A percentile compares a stretch with the other conserved stretches of the same genome.
These are phyloP conservation scores for Seira musarum DNA, from an alignment of 2,888 invertebrate species.

Conservation along the genomic window DNA sequence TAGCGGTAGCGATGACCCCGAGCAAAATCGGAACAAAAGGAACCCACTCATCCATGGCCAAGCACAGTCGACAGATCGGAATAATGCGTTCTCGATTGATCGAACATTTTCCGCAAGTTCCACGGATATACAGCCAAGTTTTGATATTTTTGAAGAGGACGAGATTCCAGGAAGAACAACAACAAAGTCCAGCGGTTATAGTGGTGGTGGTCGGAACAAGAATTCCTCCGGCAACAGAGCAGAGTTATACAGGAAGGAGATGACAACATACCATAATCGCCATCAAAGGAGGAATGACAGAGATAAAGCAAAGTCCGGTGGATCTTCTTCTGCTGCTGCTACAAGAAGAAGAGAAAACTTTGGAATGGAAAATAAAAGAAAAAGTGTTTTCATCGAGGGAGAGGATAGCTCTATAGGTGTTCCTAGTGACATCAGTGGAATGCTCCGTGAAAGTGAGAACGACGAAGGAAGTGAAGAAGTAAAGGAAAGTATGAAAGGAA, in stretches of 20 bases:
- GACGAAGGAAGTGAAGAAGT: slow-evolving; percentile 63
- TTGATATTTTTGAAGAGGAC: slow-evolving; percentile 57
- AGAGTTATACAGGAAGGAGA: slow-evolving; percentile 37
- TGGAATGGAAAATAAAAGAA: slow-evolving; percentile 3
- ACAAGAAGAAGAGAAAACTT: background rate
- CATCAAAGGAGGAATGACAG: slow-evolving; percentile 25
- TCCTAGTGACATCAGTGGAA: slow-evolving; percentile 63
- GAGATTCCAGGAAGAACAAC: slow-evolving; percentile 34
- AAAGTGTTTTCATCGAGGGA: slow-evolving; percentile 29
- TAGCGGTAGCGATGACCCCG: background rate
- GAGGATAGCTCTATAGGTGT: slow-evolving; percentile 62
- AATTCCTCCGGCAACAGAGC: slow-evolving; percentile 16
- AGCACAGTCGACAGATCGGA: slow-evolving; percentile 29
- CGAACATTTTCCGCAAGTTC: slow-evolving; percentile 62
- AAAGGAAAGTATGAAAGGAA: no score
- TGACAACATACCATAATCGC: slow-evolving; percentile 30
- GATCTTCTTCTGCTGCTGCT: no score
- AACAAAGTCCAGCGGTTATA: background rate
- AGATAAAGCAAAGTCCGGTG: slow-evolving; percentile 13
- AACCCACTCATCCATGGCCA: slow-evolving; percentile 50
- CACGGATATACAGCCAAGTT: slow-evolving; percentile 58
- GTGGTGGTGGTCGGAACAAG: background rate
- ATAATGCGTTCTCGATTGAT: slow-evolving; percentile 58
- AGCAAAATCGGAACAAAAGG: slow-evolving; percentile 35
- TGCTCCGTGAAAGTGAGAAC: slow-evolving; percentile 59